Base-by-base conservation (phyloP, 2,888 invertebrate genomes). In the Taenaris catops region DNA sequence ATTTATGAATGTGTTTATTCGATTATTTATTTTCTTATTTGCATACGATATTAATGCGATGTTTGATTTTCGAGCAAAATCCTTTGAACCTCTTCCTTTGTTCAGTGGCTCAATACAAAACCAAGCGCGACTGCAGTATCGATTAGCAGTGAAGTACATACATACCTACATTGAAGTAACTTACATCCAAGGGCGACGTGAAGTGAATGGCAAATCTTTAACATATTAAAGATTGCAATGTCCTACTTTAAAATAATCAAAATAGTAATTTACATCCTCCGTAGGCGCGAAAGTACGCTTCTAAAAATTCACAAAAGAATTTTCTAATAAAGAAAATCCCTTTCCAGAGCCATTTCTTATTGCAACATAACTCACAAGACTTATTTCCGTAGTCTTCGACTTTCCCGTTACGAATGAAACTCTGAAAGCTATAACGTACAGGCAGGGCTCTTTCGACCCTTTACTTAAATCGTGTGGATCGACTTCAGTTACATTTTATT, bases 401-500 rank as follows among this genome's bases (percentile, higher is more conserved):
- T 42, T 42, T 41, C 32, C 33, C 38, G 33, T 38, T 24, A 25
- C 35, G 34, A 41, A 41, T 41, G 36, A 44, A 49, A 49, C 41
- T 41, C 36, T 38, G 26, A 38, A 49, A 48, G 54, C 60, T 34
- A 58, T 63, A 59, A 64, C 53, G 49, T 51, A 58, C 59, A 58
- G 53, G 43, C 49, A 35, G 41, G 49, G 50, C 46, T 57, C 51
- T 43, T 46, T 42, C 51, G 58, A 59, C 60, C 62, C 58, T 62
- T 62, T 58, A 53, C 55, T 56, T 62, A 60, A 62, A 59, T 62
- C 53, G 64, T 53, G 48, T 53, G 50, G 45, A 60, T 60, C 51
- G 54, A 49, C 51, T 51, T 44, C 53, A 55, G 53, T 62, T 60
- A 55, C 56, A 49, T 60, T 67, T 67, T 65, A 63, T 63, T 60